phyloP scores from a whole-genome alignment of 2,888 invertebrate species.

The Epistrophe eligans region DNA sequence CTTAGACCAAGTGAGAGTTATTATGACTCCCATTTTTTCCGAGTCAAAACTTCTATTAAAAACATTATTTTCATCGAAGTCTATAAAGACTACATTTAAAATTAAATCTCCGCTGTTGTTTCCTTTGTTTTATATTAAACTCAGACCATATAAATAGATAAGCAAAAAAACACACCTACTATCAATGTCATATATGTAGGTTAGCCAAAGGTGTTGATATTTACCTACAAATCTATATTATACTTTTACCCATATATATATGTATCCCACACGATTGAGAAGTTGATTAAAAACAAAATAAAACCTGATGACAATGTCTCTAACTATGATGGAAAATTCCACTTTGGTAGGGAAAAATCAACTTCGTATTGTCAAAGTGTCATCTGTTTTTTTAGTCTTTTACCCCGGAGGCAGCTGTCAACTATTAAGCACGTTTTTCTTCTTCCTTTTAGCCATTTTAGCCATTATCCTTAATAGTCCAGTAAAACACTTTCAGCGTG shows the following conservation, averaged over 20 bases:
- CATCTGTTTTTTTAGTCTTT: constrained; percentile 54
- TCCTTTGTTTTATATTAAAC: too few species aligned
- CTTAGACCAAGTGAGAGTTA: too few species aligned
- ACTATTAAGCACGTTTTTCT: constrained; percentile 63
- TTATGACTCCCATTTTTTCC: too few species aligned
- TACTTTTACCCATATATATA: not conserved
- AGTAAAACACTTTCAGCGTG: constrained; percentile 65
- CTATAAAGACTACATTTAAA: too few species aligned
- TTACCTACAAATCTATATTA: not conserved
- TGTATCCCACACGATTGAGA: not conserved
- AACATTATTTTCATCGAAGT: too few species aligned
- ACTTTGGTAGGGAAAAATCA: constrained; percentile 12
- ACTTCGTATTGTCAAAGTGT: constrained; percentile 62
- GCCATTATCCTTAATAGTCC: constrained; percentile 55
- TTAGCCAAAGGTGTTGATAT: too few species aligned
- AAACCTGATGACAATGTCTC: constrained; percentile 19
- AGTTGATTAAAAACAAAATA: not conserved
- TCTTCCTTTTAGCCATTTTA: constrained; percentile 22
- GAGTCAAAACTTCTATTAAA: too few species aligned
- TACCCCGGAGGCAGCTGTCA: constrained; percentile 65
- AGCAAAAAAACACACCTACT: too few species aligned
- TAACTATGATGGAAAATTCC: not conserved
- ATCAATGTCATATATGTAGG: too few species aligned
- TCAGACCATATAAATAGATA: too few species aligned
- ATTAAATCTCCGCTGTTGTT: too few species aligned